Conservation (phyloP, 2,888 invertebrate genomes). For the Chloroclystis v-ata region DNA sequence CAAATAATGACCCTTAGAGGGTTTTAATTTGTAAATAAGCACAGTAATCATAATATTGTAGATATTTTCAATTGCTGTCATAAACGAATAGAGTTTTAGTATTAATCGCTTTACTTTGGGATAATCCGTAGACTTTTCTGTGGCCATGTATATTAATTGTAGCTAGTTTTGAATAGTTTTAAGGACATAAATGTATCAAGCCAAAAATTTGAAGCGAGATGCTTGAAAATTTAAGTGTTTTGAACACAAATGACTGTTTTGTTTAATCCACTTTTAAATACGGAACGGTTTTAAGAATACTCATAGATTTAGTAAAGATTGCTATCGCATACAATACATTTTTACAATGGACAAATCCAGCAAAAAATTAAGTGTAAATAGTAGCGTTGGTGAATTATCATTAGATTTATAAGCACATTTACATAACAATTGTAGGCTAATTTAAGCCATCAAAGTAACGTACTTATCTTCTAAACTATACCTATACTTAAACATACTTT, state of each 20-base stretch:
- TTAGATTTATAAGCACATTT: neutral
- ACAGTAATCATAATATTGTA: slow-evolving; percentile 56
- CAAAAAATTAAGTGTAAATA: slow-evolving; percentile 1
- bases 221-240: slow-evolving; percentile 77
- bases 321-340: slow-evolving; percentile 34
- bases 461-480: neutral
- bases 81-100: slow-evolving; percentile 21
- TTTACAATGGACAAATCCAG: slow-evolving; percentile 14
- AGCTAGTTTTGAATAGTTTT: slow-evolving; percentile 48
- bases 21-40: slow-evolving; percentile 50
- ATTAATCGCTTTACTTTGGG: slow-evolving; percentile 35
- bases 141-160: slow-evolving; percentile 64
- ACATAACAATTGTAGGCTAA: neutral
- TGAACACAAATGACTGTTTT: slow-evolving; percentile 64
- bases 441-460: neutral
- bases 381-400: neutral
- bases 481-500: neutral
- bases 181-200: slow-evolving; percentile 68
- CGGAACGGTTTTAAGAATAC: slow-evolving; percentile 66
- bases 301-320: slow-evolving; percentile 59
- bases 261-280: slow-evolving; percentile 58
- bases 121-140: slow-evolving; percentile 54
- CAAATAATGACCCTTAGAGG: slow-evolving; percentile 4
- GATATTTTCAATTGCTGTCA: slow-evolving; percentile 37
- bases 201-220: slow-evolving; percentile 76